Conservation (phyloP, 92 coral and sea anemone species). For the Meandrina meandrites region DNA sequence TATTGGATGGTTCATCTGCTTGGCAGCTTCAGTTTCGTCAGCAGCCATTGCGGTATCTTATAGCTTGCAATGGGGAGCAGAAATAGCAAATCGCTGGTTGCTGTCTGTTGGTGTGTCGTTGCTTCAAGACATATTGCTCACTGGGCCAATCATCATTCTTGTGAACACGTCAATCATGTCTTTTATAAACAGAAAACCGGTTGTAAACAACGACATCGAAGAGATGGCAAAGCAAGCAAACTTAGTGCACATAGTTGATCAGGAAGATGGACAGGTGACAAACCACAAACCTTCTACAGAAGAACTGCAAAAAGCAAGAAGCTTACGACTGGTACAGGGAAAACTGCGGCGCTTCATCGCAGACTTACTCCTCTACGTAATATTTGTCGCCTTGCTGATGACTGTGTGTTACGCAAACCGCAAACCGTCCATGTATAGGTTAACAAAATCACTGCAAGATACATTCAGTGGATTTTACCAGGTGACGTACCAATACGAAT, state of each 20-base stretch:
- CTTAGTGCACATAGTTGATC: constrained; percentile 21
- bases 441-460: constrained; percentile 51
- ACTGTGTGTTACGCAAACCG: constrained; percentile 57
- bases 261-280: neutral
- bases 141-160: constrained; percentile 50
- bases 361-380: constrained; percentile 48
- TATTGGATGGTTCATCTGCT: constrained; percentile 65
- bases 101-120: constrained; percentile 51
- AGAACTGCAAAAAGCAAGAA: constrained; percentile 29
- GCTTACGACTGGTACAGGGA: constrained; percentile 24
- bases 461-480: constrained; percentile 51
- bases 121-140: constrained; percentile 54
- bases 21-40: constrained; percentile 56
- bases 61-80: constrained; percentile 66
- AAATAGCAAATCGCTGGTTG: constrained; percentile 58
- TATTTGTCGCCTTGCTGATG: constrained; percentile 56
- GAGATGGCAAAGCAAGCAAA: neutral
- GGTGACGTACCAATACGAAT: constrained; percentile 17
- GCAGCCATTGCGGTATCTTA: constrained; percentile 57
- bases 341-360: constrained; percentile 33
- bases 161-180: constrained; percentile 20
- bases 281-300: constrained; percentile 15
- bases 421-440: constrained; percentile 41
- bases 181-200: constrained; percentile 1
- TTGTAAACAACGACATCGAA: neutral